Percentiles rank a stretch among this genome's conserved stretches.
phyloP scores from a whole-genome alignment of 2,888 invertebrate species.

The Brachyptera risi region DNA sequence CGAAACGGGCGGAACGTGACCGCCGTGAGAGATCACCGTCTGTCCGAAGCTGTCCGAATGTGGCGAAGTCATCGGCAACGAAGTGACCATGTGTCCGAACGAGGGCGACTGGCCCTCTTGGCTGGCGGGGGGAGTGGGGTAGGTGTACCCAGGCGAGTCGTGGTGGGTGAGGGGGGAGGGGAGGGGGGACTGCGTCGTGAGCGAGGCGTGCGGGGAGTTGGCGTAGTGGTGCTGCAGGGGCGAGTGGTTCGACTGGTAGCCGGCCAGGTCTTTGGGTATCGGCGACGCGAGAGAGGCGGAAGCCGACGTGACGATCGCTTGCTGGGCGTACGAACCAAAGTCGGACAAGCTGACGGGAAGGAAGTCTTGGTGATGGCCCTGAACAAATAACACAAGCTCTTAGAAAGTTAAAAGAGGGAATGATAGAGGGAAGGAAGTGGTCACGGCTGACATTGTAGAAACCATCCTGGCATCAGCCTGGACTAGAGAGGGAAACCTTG shows the following conservation, averaged over 20 bases:
- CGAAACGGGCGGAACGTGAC: conserved; percentile 46
- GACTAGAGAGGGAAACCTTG: too few species aligned
- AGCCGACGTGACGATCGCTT: conserved; percentile 44
- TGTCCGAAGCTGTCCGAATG: conserved; percentile 44
- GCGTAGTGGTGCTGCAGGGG: conserved; percentile 27
- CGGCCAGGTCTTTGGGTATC: conserved; percentile 30
- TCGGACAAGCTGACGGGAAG: conserved; percentile 76
- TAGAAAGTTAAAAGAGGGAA: too few species aligned
- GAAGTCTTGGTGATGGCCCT: conserved; percentile 26
- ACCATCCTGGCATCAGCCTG: too few species aligned
- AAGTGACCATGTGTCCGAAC: conserved; percentile 41
- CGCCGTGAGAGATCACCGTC: conserved; percentile 38
- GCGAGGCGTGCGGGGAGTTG: conserved; percentile 31
- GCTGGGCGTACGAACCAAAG: conserved; percentile 65
- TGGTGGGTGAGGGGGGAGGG: conserved; percentile 46
- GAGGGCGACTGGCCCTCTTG: conserved; percentile 72
- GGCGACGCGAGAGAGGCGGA: conserved; percentile 44
- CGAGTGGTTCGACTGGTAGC: conserved; percentile 23
- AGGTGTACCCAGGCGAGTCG: conserved; percentile 62
- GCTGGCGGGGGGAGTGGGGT: conserved; percentile 84
- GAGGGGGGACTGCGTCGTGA: conserved; percentile 42
- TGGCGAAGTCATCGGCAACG: conserved; percentile 46
- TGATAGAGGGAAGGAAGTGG: too few species aligned
- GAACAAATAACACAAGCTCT: background rate
- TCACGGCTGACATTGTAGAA: too few species aligned